Base-by-base conservation (phyloP, 1,140 invertebrate species). In the Lycorma delicatula region DNA sequence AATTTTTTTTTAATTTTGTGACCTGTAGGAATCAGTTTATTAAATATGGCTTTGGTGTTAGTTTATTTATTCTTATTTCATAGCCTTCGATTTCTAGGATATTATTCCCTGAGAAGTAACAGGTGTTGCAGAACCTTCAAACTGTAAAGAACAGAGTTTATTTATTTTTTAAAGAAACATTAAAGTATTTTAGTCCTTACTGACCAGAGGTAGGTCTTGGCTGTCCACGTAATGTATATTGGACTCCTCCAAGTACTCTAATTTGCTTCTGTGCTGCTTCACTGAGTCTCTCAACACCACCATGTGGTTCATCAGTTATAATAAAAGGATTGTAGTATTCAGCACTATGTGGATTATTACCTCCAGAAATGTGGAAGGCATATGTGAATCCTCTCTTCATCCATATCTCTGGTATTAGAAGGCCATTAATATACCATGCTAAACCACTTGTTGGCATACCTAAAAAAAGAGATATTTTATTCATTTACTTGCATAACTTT, bases 241-340 rank as follows among this genome's bases (percentile, higher is more conserved):
- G 87, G 1, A 92, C 86, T 9, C 91, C 91, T 23, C 89, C 89
- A 27, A 93, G 73, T n/a, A 93, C 86, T 53, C 86, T 75, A 56
- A 89, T 80, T 62, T 80, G 78, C 47, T 79, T 81, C 68, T 87
- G 83, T 27, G 85, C 83, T 3, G 77, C 78, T 67, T 89, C 86
- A 16, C 77, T 79, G 1, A 89, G 73, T 28, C 82, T 77, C 65
- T 89, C 87, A 57, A 85, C 88, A 0, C 89, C 91, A 38, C 91
- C 91, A 62, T 84, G 80, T 1, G 85, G 81, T 68, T 93, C 90
- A 67, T 89, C 85, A 2, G 92, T 93, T 56, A 97, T 88, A 46
- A 97, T 91, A 29, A 97, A 75, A 6, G 93, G 93, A 77, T 97
- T 93, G 73, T 96, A 96, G 67, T 83, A 80, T 47, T 87, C 82